Evolutionary conservation across 2,888 invertebrate genomes (phyloP).

Genomic region (Mechanitis messenoides): DNA sequence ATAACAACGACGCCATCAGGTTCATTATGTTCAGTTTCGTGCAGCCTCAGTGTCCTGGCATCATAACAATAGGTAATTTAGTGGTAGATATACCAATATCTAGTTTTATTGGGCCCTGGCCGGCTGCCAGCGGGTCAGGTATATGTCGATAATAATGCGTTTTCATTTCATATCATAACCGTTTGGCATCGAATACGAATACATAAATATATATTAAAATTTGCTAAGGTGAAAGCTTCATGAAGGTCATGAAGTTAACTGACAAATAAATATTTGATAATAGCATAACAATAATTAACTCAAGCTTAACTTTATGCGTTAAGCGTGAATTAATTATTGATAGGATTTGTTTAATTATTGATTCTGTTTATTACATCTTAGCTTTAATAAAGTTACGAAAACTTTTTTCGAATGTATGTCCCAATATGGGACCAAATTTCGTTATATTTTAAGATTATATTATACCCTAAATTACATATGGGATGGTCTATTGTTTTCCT

Average conservation of each 20-base stretch:
- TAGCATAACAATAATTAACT: no score
- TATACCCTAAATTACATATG: neutral
- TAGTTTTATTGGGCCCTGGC: conserved; percentile 34
- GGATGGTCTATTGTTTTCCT: neutral
- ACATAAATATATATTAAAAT: neutral
- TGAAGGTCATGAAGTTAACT: neutral
- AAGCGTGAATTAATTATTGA: no score
- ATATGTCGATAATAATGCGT: conserved; percentile 17
- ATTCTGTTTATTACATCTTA: no score
- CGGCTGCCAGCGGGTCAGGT: conserved; percentile 29
- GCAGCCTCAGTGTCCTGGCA: conserved; percentile 11
- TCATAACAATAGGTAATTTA: conserved; percentile 31
- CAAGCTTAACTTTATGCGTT: no score
- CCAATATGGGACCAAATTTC: no score
- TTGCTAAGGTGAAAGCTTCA: neutral
- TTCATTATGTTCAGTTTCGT: neutral
- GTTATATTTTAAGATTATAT: neutral
- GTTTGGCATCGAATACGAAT: conserved; percentile 3
- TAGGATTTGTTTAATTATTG: no score
- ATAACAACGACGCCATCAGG: neutral
- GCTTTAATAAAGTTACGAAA: no score
- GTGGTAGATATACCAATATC: conserved; percentile 28
- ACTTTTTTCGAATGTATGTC: no score
- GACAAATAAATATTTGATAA: no score
- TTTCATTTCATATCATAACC: conserved; percentile 13